Evolutionary conservation across 2,113 vertebrate genomes (phyloP).

Genomic region (Leuciscus idus): DNA sequence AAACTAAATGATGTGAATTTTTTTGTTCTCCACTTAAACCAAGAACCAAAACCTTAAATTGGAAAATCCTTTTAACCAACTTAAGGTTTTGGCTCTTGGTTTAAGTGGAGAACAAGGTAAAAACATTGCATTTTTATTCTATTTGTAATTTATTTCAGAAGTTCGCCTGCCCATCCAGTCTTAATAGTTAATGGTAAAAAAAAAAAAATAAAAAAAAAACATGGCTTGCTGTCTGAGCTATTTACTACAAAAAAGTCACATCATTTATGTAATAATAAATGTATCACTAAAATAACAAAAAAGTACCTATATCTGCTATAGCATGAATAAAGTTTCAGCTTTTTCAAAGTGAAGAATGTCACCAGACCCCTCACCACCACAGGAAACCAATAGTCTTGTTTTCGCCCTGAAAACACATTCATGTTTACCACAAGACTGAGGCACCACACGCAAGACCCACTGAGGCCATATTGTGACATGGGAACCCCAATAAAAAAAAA

Average conservation of each 20-base stretch:
- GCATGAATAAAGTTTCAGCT: conserved; percentile 2
- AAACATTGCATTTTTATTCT: too few species aligned
- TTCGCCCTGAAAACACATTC: conserved; percentile 65
- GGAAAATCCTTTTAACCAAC: too few species aligned
- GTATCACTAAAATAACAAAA: conserved; percentile 10
- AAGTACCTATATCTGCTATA: background rate
- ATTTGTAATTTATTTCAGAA: too few species aligned
- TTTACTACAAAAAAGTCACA: background rate
- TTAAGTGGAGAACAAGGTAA: too few species aligned
- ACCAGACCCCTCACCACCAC: conserved; percentile 45
- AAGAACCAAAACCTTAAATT: too few species aligned
- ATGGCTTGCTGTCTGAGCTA: too few species aligned
- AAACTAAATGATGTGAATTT: too few species aligned
- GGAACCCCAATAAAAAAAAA: conserved; percentile 80
- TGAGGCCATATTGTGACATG: conserved; percentile 77
- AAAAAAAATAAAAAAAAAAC: too few species aligned
- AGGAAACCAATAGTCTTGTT: conserved; percentile 62
- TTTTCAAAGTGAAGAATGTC: conserved; percentile 26
- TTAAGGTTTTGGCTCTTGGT: too few species aligned
- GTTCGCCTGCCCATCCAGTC: too few species aligned
- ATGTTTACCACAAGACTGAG: conserved; percentile 56
- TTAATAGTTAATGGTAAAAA: too few species aligned
- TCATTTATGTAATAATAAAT: background rate
- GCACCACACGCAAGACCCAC: conserved; percentile 62
- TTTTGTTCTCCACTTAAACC: too few species aligned